phyloP scores from a whole-genome alignment of 30 jellyfish, hydroid and myxozoan genomes.

The Sanderia malayensis region DNA sequence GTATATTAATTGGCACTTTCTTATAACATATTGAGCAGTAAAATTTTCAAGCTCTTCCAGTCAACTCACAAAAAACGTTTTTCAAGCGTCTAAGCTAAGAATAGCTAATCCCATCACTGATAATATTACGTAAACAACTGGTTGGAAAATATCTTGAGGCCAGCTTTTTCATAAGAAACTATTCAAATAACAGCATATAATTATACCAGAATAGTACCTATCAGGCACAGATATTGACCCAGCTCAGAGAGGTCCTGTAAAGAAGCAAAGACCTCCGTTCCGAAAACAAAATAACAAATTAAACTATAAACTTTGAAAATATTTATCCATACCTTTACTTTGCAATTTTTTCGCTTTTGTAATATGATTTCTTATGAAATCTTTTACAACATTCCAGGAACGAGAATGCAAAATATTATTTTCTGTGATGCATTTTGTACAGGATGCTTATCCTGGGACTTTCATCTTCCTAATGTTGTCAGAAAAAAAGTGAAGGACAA shows the following conservation, averaged over 20 bases:
- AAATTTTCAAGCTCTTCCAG: neutral
- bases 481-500: neutral
- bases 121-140: neutral
- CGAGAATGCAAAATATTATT: neutral
- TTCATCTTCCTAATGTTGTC: neutral
- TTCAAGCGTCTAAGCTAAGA: neutral
- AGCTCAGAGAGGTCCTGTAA: too few relatives aligned
- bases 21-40: neutral
- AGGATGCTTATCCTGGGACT: neutral
- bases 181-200: neutral
- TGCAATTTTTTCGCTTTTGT: neutral
- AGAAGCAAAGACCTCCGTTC: constrained; percentile 1
- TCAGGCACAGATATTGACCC: neutral
- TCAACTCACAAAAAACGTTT: neutral
- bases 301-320: neutral
- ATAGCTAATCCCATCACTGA: neutral
- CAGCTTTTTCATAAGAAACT: neutral
- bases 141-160: neutral
- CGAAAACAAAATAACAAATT: neutral
- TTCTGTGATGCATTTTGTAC: neutral
- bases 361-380: neutral
- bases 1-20: neutral
- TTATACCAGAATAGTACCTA: too few relatives aligned
- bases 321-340: neutral
- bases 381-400: neutral